Evolutionary conservation across 2,888 invertebrate species (phyloP), one percentile per base, ranked within the genome.

Genomic region (Axea sp.): DNA sequence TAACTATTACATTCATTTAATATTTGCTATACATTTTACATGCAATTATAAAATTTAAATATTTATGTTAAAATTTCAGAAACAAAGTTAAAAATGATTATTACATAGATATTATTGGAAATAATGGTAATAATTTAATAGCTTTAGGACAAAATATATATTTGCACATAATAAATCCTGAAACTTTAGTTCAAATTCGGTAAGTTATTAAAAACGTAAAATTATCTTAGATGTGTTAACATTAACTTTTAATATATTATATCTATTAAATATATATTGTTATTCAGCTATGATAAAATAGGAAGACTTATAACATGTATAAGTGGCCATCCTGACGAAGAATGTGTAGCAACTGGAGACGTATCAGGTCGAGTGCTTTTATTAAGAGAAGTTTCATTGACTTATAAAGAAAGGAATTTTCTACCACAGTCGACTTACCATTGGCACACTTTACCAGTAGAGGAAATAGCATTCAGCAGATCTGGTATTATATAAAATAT

Each of bases 371-470:
- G 91, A 60, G 89, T 94, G 9, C 80, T 91, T 9, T 81, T 93
- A 6, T 94, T 93, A 92, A 90, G 89, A 45, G 86, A 88, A 59
- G n/a, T 71, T 9, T 24, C 62, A 3, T 3, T 5, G 5, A 1
- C 12, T 17, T n/a, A 39, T 30, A 33, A 87, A 78, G 19, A 76
- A 79, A 31, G 37, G 59, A 9, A 76, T 71, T 76, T 62, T 59
- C 79, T 83, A 17, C 69, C 86, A 5, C 88, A 90, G 80, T 88
- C 90, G 0, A 84, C 90, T 0, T 91, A 90, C 80, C 95, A 95
- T 84, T 95, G 95, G 95, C 95, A 95, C 87, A 91, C 92, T 2
- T 88, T 94, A 41, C 90, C 92, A 22, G 92, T 95, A 0, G 89
- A 89, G 35, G 91, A 92, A 81, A 83, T 95, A 8, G 88, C 89